phyloP scores from a whole-genome alignment of 2,888 invertebrate species.

The Drosophila ezoana region DNA sequence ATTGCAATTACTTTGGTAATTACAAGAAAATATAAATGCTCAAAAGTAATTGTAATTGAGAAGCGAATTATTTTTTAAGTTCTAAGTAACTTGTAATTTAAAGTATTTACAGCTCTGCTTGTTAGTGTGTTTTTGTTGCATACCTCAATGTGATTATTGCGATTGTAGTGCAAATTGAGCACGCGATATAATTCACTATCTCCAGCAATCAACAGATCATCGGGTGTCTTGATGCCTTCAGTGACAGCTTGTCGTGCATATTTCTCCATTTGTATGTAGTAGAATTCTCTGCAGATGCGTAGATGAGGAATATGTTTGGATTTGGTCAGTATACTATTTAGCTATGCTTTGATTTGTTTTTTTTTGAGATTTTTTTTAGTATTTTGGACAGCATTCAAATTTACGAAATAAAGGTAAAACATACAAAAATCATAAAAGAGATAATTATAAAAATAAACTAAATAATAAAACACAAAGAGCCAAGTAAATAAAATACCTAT shows the following conservation, averaged over 20 bases:
- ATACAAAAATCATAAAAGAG: conserved; percentile 31
- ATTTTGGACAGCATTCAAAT: conserved; percentile 71
- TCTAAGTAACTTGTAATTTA: conserved; percentile 6
- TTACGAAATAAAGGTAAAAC: conserved; percentile 65
- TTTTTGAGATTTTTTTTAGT: conserved; percentile 24
- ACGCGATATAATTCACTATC: conserved; percentile 99
- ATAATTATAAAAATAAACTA: conserved; percentile 13
- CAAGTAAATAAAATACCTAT: conserved; percentile 8
- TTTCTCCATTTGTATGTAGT: conserved; percentile 99
- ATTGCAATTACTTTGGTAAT: conserved; percentile 5
- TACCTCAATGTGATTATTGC: conserved; percentile 89
- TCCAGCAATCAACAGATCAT: conserved; percentile 96
- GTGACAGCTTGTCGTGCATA: conserved; percentile 99
- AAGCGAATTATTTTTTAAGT: not conserved
- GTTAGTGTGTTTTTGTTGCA: conserved; percentile 53
- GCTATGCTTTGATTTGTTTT: conserved; percentile 49
- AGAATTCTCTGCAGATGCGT: conserved; percentile 95
- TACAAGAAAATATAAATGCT: not conserved
- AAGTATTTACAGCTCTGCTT: conserved; percentile 48
- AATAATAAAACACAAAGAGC: conserved; percentile 16
- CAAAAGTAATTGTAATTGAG: conserved; percentile 14
- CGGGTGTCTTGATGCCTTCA: conserved; percentile 96
- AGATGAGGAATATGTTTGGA: conserved; percentile 78
- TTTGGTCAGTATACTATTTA: conserved; percentile 68
- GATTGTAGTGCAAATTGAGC: conserved; percentile 99